Percentiles rank a stretch among this genome's conserved stretches.
Conservation (phyloP, 2,888 invertebrate genomes). For the Oligia latruncula region DNA sequence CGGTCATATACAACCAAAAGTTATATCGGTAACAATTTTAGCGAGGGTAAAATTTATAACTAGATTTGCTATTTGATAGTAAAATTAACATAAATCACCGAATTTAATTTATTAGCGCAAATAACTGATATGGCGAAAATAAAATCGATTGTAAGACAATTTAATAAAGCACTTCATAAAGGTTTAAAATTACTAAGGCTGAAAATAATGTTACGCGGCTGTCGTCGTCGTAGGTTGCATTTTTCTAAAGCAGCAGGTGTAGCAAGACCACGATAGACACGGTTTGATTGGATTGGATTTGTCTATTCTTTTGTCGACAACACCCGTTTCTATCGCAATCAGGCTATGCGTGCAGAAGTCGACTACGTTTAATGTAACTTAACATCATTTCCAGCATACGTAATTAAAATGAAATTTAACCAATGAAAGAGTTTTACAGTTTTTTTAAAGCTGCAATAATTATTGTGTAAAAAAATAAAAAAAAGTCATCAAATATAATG, state of each 20-base stretch:
- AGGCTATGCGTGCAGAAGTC: no score
- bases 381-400: conserved; percentile 17
- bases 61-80: conserved; percentile 27
- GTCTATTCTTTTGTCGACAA: no score
- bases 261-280: neutral
- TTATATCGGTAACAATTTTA: conserved; percentile 71
- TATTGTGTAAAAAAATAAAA: conserved; percentile 40
- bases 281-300: neutral
- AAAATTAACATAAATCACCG: conserved; percentile 18
- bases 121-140: conserved; percentile 2
- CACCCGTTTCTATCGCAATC: no score
- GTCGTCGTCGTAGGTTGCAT: neutral
- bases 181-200: neutral
- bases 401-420: conserved; percentile 18
- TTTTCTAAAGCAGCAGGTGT: no score
- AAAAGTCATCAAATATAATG: conserved; percentile 41
- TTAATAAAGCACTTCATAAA: neutral
- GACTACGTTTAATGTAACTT: neutral
- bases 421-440: neutral
- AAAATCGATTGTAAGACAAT: conserved; percentile 10
- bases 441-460: conserved; percentile 20
- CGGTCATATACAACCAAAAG: conserved; percentile 60
- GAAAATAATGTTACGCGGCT: conserved; percentile 16
- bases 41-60: conserved; percentile 61
- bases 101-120: conserved; percentile 8